Evolutionary conservation across 2,888 invertebrate species (phyloP).

Genomic region (Cancer borealis): DNA sequence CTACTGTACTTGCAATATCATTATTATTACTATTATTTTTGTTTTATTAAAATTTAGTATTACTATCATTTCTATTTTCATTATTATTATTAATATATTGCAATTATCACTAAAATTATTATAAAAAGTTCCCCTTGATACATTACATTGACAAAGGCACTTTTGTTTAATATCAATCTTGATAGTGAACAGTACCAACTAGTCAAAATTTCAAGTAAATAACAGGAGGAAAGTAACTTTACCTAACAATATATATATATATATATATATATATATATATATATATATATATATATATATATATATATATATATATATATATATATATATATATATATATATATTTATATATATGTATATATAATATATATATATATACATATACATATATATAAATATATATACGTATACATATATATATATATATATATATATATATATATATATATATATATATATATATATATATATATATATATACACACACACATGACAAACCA

Average conservation of each 20-base stretch:
- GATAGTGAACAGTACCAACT: not conserved
- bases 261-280: no score
- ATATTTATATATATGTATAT: no score
- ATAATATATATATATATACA: no score
- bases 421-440: no score
- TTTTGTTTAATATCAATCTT: not conserved
- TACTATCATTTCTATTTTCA: not conserved
- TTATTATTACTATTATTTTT: not conserved
- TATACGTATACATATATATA: not conserved
- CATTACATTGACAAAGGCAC: no score
- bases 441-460: no score
- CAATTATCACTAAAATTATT: not conserved
- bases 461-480: no score
- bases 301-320: no score
- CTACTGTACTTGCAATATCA: no score
- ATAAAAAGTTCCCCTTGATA: no score
- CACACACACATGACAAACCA: not conserved
- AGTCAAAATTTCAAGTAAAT: not conserved
- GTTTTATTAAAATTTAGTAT: not conserved
- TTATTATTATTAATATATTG: not conserved
- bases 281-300: no score
- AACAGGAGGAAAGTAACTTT: not conserved
- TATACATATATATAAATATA: not conserved
- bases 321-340: no score
- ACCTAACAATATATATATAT: not conserved